Percentiles rank a stretch among this genome's conserved stretches.
Conservation (phyloP, 2,888 invertebrate species). For the Dynastes hyllus region DNA sequence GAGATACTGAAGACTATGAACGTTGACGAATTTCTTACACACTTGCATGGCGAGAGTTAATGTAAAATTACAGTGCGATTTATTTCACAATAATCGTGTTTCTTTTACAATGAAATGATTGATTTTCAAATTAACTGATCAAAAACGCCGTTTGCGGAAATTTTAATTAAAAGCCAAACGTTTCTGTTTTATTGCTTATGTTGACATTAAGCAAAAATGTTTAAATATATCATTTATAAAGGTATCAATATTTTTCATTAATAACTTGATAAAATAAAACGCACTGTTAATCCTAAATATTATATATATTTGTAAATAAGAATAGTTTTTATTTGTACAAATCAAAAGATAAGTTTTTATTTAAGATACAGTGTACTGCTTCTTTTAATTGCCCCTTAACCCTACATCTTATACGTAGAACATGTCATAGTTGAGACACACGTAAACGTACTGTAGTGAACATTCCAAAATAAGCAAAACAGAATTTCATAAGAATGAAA, state of each 20-base stretch:
- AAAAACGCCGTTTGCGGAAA: no score
- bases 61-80: slow-evolving; percentile 27
- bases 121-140: no score
- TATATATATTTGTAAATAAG: slow-evolving; percentile 34
- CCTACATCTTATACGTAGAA: background rate
- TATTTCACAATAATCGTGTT: background rate
- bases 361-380: background rate
- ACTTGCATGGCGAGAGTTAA: slow-evolving; percentile 61
- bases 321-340: slow-evolving; percentile 32
- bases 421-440: background rate
- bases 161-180: no score
- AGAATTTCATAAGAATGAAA: no score
- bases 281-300: slow-evolving; percentile 21
- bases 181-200: background rate
- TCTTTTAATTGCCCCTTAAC: background rate
- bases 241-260: background rate
- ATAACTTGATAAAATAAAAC: slow-evolving; percentile 5
- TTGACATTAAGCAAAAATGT: background rate
- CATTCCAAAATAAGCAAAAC: no score
- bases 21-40: slow-evolving; percentile 64
- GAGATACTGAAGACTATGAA: slow-evolving; percentile 61
- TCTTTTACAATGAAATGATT: no score
- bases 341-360: slow-evolving; percentile 26
- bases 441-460: no score
- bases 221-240: background rate